phyloP scores from a whole-genome alignment of 37 sponge, comb jelly and placozoan species.

The Geodia barretti region DNA sequence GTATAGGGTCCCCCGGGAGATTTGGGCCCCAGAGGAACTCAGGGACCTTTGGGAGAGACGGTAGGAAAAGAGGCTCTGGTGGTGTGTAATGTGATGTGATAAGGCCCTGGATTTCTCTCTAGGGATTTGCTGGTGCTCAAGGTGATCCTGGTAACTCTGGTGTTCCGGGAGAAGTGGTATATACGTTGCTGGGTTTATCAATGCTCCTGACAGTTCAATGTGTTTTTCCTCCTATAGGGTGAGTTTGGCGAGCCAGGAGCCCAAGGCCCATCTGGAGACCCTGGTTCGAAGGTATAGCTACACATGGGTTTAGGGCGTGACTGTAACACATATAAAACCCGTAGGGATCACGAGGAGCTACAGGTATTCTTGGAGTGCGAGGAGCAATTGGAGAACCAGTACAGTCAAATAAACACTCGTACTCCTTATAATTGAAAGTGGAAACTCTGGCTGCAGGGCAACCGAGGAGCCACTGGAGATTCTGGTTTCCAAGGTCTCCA shows the following conservation, averaged over 20 bases:
- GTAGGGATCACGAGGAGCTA: constrained; percentile 9
- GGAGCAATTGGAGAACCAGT: constrained; percentile 9
- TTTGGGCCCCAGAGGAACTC: constrained; percentile 35
- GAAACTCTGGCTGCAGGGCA: no score
- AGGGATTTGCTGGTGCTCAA: constrained; percentile 47
- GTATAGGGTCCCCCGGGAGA: constrained; percentile 36
- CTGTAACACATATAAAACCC: background rate
- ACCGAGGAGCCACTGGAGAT: constrained; percentile 7
- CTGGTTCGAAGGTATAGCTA: constrained; percentile 30
- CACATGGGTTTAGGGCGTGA: background rate
- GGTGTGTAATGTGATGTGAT: no score
- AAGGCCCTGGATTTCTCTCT: no score
- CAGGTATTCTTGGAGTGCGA: background rate
- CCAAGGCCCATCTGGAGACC: constrained; percentile 32
- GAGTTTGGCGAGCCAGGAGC: constrained; percentile 28
- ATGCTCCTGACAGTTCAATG: background rate
- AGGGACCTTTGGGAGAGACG: constrained; percentile 35
- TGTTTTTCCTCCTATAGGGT: constrained; percentile 21
- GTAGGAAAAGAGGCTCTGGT: background rate
- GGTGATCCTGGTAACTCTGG: constrained; percentile 59
- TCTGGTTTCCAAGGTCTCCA: constrained; percentile 24
- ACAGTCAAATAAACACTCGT: no score
- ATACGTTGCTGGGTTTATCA: background rate
- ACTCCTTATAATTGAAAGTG: no score
- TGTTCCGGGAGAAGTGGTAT: constrained; percentile 49